These are phyloP conservation scores for Acanthacorydalis orientalis DNA, from an alignment of 2,888 invertebrate species.

Conservation along the genomic window DNA sequence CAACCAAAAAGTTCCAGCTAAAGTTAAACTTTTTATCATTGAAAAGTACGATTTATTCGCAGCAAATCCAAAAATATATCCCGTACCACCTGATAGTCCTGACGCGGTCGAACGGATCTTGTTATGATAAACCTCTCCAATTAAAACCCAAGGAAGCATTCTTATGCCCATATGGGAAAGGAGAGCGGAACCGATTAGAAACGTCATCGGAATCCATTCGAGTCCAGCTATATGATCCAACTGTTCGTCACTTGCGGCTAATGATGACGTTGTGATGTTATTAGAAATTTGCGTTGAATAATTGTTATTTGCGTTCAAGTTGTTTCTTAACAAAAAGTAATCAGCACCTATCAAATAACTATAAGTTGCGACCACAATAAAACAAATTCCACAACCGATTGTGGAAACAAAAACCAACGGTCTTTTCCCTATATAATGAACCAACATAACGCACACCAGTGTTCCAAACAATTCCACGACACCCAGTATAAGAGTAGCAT, in stretches of 20 bases:
- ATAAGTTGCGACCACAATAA: constrained; percentile 41
- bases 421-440: constrained; percentile 59
- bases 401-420: constrained; percentile 49
- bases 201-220: constrained; percentile 49
- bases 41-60: constrained; percentile 57
- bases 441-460: constrained; percentile 42
- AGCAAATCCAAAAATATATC: constrained; percentile 59
- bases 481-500: constrained; percentile 56
- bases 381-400: constrained; percentile 45
- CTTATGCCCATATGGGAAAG: constrained; percentile 52
- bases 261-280: not conserved
- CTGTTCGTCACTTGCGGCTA: not conserved
- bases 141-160: constrained; percentile 62
- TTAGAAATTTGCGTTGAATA: not conserved
- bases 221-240: not conserved
- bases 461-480: constrained; percentile 51
- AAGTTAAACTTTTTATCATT: constrained; percentile 41
- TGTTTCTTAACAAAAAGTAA: constrained; percentile 6
- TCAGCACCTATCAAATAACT: constrained; percentile 20
- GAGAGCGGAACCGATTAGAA: constrained; percentile 49
- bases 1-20: constrained; percentile 57
- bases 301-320: not conserved
- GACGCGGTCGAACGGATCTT: constrained; percentile 53
- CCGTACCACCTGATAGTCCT: constrained; percentile 53
- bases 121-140: constrained; percentile 59